Percentiles rank a stretch among this genome's conserved stretches.
These are phyloP conservation scores for Hyposmocoma kahamanoa DNA, from an alignment of 1,140 invertebrate species.

Conservation along the genomic window DNA sequence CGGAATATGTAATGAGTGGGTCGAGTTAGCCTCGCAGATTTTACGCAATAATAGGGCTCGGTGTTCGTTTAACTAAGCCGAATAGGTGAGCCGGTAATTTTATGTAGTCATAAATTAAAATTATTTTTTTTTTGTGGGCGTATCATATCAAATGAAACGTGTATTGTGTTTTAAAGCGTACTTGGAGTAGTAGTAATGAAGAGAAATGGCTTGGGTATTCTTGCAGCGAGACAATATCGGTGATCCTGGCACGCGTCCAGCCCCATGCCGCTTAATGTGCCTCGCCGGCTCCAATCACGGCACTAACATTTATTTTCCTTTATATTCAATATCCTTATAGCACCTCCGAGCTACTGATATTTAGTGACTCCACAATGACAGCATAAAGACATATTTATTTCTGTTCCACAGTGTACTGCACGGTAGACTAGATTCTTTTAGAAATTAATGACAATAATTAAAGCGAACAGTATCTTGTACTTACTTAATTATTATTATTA, in stretches of 20 bases:
- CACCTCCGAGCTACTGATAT: too few species aligned
- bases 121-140: conserved; percentile 24
- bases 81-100: conserved; percentile 31
- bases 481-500: too few species aligned
- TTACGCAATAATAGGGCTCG: conserved; percentile 30
- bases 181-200: conserved; percentile 16
- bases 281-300: conserved; percentile 10
- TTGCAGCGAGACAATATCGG: conserved; percentile 11
- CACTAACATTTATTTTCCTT: conserved; percentile 2
- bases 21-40: conserved; percentile 31
- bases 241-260: conserved; percentile 25
- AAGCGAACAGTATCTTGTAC: too few species aligned
- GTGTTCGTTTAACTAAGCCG: too few species aligned
- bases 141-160: conserved; percentile 11
- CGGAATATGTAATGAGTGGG: conserved; percentile 51
- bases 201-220: conserved; percentile 25
- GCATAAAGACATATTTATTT: too few species aligned
- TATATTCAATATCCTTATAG: not conserved
- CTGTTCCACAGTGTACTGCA: too few species aligned
- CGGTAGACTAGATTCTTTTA: too few species aligned
- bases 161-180: conserved; percentile 6
- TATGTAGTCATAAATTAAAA: conserved; percentile 34
- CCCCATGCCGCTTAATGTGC: conserved; percentile 5
- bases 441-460: too few species aligned
- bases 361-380: too few species aligned